Conservation (phyloP, 2,113 vertebrate species). For the Corythornis madagascariensis region DNA sequence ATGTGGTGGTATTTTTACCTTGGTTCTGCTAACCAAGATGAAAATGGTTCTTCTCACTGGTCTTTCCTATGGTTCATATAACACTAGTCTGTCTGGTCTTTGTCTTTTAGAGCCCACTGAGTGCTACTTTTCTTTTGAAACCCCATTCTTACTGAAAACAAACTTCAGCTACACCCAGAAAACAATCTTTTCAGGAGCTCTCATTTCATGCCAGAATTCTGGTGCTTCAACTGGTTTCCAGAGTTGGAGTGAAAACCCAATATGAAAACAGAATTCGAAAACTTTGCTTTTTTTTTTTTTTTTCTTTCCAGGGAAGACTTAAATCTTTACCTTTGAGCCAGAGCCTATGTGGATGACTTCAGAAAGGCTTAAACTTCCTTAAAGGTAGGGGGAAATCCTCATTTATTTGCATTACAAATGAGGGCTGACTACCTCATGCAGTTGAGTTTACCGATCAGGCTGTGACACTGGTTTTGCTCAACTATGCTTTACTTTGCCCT, state of each 20-base stretch:
- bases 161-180: background rate
- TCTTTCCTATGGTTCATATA: background rate
- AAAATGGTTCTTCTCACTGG: background rate
- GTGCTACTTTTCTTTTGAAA: background rate
- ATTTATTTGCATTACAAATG: background rate
- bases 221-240: background rate
- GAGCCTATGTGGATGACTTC: background rate
- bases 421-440: background rate
- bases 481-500: fast-evolving
- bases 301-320: background rate
- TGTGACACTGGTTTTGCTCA: background rate
- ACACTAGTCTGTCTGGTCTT: background rate
- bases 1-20: background rate
- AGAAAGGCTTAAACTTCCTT: background rate
- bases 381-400: background rate
- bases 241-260: background rate
- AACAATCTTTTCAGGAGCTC: background rate
- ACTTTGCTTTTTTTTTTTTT: background rate
- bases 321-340: background rate
- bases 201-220: background rate
- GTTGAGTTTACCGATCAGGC: background rate
- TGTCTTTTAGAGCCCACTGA: background rate
- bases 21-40: background rate
- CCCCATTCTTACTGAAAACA: background rate
- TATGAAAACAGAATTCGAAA: background rate